phyloP scores from a whole-genome alignment of 1,140 invertebrate genomes.

The Sitobion miscanthi region DNA sequence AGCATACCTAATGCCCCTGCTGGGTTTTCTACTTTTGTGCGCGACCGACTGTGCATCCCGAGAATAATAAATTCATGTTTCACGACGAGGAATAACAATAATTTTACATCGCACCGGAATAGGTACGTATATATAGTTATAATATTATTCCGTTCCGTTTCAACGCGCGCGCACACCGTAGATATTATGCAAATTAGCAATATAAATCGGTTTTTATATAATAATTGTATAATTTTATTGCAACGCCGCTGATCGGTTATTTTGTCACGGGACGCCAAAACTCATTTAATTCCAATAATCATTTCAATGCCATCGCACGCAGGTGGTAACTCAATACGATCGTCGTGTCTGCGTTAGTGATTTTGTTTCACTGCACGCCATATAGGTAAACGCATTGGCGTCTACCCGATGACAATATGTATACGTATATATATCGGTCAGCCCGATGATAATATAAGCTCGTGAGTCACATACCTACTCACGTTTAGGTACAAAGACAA shows the following conservation, averaged over 20 bases:
- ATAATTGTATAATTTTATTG: neutral
- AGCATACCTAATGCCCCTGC: neutral
- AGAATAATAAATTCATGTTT: neutral
- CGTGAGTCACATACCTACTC: neutral
- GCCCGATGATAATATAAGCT: too few relatives aligned
- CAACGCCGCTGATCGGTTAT: neutral
- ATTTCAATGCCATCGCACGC: slow-evolving; percentile 12
- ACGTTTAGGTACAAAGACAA: neutral
- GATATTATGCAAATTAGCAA: neutral
- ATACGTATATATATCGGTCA: neutral
- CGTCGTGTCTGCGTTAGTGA: neutral
- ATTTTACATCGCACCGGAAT: neutral
- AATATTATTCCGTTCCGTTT: slow-evolving; percentile 6
- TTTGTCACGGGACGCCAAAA: neutral
- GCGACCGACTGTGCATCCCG: neutral
- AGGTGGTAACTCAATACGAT: neutral
- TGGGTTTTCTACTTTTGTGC: neutral
- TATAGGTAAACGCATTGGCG: neutral
- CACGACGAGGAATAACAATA: neutral
- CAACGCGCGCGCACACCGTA: neutral
- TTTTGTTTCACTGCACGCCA: neutral
- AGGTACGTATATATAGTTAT: neutral
- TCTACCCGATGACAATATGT: neutral
- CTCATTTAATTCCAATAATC: slow-evolving; percentile 5
- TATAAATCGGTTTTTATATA: neutral